Evolutionary conservation across 1,140 invertebrate species (phyloP).

Genomic region (Trichoplusia ni): DNA sequence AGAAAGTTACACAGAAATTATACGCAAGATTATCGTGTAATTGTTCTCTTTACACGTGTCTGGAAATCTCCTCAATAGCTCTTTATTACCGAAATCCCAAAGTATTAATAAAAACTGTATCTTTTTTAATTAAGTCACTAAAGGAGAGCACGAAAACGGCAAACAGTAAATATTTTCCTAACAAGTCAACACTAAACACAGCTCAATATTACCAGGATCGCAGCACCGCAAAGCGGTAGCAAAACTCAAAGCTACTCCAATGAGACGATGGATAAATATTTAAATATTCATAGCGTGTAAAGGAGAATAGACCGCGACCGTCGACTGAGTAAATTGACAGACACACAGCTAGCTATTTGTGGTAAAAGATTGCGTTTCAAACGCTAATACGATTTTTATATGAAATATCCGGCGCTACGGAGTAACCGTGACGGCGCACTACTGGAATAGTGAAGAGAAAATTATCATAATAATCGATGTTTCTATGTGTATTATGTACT

Average conservation of each 20-base stretch:
- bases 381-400: slow-evolving; percentile 41
- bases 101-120: too few species aligned
- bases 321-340: slow-evolving; percentile 14
- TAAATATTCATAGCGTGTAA: slow-evolving; percentile 13
- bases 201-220: background rate
- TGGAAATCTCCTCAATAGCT: too few species aligned
- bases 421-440: slow-evolving; percentile 34
- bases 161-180: slow-evolving; percentile 1
- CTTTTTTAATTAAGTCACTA: too few species aligned
- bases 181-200: background rate
- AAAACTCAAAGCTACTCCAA: background rate
- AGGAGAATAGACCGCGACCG: background rate
- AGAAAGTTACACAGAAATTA: too few species aligned
- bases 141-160: too few species aligned
- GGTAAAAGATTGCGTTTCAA: slow-evolving; percentile 32
- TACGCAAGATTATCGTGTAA: background rate
- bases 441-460: slow-evolving; percentile 16
- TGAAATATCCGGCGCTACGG: slow-evolving; percentile 36
- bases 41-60: too few species aligned
- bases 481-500: background rate
- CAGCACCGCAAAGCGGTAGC: background rate
- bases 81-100: too few species aligned
- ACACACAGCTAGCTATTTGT: slow-evolving; percentile 17
- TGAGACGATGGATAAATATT: slow-evolving; percentile 13
- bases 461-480: too few species aligned